Conservation (phyloP, 2,113 vertebrate species). For the Otocyon megalotis region DNA sequence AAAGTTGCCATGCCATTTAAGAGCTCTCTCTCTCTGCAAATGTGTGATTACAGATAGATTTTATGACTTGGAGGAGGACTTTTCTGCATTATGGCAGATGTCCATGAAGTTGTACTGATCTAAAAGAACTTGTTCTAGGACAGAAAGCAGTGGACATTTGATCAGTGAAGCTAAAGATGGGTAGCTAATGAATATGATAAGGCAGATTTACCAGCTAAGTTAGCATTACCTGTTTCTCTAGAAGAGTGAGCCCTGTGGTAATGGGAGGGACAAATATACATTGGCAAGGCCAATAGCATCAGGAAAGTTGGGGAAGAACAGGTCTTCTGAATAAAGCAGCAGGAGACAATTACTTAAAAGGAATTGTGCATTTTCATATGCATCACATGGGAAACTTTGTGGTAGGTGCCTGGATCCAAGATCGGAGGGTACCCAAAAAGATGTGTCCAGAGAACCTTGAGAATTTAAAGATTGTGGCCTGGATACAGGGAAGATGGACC, state of each 20-base stretch:
- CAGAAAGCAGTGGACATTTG: slow-evolving; percentile 8
- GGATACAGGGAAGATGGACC: neutral
- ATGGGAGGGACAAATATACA: neutral
- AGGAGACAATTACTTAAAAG: slow-evolving; percentile 39
- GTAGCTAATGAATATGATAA: neutral
- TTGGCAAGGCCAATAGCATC: neutral
- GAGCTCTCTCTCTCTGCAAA: neutral
- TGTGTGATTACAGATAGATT: slow-evolving; percentile 3
- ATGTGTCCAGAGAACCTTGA: neutral
- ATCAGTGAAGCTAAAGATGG: neutral
- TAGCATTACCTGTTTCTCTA: slow-evolving; percentile 7
- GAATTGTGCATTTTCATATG: slow-evolving; percentile 53
- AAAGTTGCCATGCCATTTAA: neutral
- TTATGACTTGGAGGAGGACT: neutral
- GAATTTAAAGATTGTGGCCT: neutral
- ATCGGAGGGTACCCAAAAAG: neutral
- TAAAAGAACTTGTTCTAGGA: slow-evolving; percentile 23
- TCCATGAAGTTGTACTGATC: neutral
- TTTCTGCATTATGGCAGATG: neutral
- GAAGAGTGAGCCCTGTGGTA: neutral
- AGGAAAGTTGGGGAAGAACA: neutral
- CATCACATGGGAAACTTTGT: neutral
- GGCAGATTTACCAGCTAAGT: neutral
- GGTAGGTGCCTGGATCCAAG: neutral
- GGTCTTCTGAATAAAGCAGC: neutral